Evolutionary conservation across 1,140 invertebrate genomes (phyloP).

Genomic region (Temnothorax curvispinosus): DNA sequence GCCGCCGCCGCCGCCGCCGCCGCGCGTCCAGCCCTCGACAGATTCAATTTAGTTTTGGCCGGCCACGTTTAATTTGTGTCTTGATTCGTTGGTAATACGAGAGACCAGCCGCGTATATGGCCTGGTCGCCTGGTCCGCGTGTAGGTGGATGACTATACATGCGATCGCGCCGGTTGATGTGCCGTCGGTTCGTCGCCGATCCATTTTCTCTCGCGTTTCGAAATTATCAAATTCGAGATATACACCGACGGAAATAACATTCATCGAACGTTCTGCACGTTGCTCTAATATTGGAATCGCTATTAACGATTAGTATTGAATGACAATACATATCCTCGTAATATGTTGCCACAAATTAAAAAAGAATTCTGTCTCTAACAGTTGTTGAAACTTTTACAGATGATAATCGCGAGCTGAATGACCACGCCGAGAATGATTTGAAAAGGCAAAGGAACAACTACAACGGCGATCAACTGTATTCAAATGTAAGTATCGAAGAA

Average conservation of each 20-base stretch:
- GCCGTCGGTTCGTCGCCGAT: slow-evolving; percentile 11
- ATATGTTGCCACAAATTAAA: neutral
- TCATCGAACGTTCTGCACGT: neutral
- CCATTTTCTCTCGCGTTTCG: slow-evolving; percentile 37
- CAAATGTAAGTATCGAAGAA: slow-evolving; percentile 90
- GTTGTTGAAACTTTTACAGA: slow-evolving; percentile 86
- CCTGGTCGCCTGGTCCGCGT: slow-evolving; percentile 4
- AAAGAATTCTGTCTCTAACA: neutral
- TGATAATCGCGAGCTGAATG: slow-evolving; percentile 94
- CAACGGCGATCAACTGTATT: slow-evolving; percentile 95
- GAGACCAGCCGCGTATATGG: slow-evolving; percentile 64
- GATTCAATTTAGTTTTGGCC: slow-evolving; percentile 81
- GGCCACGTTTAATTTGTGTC: slow-evolving; percentile 82
- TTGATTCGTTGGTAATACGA: slow-evolving; percentile 78
- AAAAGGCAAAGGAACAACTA: slow-evolving; percentile 95
- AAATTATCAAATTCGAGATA: slow-evolving; percentile 50
- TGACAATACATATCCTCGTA: neutral
- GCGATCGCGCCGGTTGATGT: slow-evolving; percentile 22
- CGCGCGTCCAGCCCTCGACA: slow-evolving; percentile 67
- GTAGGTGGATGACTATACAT: neutral
- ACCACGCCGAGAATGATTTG: slow-evolving; percentile 93
- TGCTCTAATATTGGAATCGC: slow-evolving; percentile 16
- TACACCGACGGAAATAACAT: slow-evolving; percentile 14
- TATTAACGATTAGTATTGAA: neutral
- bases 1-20: neutral